Evolutionary conservation across 2,797 vertebrate genomes (phyloP), one percentile per base, ranked within the genome.

Genomic region (Chaenodraco wilsoni): DNA sequence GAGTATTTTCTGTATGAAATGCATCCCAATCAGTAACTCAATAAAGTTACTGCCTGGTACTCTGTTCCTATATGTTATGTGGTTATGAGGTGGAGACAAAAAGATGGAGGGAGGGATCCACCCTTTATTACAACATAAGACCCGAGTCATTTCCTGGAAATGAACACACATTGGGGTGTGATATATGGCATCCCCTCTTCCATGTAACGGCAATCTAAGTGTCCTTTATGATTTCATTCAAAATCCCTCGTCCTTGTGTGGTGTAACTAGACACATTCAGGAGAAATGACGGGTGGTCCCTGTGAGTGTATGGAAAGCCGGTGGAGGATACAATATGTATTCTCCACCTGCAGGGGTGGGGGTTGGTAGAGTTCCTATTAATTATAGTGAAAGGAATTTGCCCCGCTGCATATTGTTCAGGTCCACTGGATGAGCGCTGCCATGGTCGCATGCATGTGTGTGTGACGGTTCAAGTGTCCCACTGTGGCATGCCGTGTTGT

Each of bases 221-320:
- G 92, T 92, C 90, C 83, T 93, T 92, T 91, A 90, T 89, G 87
- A 93, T 93, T 92, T 89, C 81, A 86, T 86, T 89, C 89, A 84
- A 84, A 92, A 89, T 86, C 87, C 87, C 79, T 80, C 74, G 79
- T 88, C 89, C 89, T 91, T 84, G 84, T 82, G 78, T 78, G 80
- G 72, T 80, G 76, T 85, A 87, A 85, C 82, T 90, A 92, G 92
- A 91, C 86, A 87, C 85, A 89, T 92, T 90, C 89, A 81, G 78
- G 76, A 56, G 65, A 90, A 87, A 91, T 90, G 91, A 91, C 70
- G 58, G 83, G 92, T 93, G 76, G 83, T 78, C 66, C 76, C 71
- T 62, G 45, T 59, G 76, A 76, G 76, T 66, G 70, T 65, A 76
- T 83, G 75, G 71, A 79, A 90, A 83, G 70, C 45, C 55, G 66